Conservation (phyloP, 2,888 invertebrate species). For the Chloroclystis v-ata region DNA sequence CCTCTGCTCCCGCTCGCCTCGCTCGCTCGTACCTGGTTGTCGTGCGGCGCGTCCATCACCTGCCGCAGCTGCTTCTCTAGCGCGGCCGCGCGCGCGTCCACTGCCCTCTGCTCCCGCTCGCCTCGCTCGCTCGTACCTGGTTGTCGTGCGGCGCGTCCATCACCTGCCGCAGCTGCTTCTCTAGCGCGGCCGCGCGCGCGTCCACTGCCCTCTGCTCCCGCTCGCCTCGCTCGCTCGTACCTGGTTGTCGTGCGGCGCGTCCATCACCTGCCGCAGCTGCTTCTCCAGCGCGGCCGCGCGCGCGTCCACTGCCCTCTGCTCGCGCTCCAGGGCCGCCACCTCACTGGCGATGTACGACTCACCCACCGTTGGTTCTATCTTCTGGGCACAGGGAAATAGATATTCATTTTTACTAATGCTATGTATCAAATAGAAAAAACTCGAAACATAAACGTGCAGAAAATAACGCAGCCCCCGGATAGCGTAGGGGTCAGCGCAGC, state of each 20-base stretch:
- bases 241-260: not conserved
- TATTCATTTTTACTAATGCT: too few relatives aligned
- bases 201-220: slow-evolving; percentile 42
- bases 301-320: not conserved
- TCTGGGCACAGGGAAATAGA: slow-evolving; percentile 39
- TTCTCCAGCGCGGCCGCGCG: not conserved
- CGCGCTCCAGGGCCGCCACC: slow-evolving; percentile 89
- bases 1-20: too few relatives aligned
- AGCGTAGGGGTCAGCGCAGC: too few relatives aligned
- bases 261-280: not conserved
- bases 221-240: slow-evolving; percentile 88
- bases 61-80: too few relatives aligned
- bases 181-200: not conserved
- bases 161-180: not conserved
- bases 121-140: not conserved
- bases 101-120: too few relatives aligned
- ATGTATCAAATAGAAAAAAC: too few relatives aligned
- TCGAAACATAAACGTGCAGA: too few relatives aligned
- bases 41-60: too few relatives aligned
- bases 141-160: slow-evolving; percentile 1
- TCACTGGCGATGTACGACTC: slow-evolving; percentile 94
- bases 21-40: too few relatives aligned
- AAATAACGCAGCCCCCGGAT: too few relatives aligned
- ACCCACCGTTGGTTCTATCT: slow-evolving; percentile 72
- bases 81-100: too few relatives aligned